Base-by-base conservation (phyloP, 2,888 invertebrate genomes). In the Dorcus hopei region DNA sequence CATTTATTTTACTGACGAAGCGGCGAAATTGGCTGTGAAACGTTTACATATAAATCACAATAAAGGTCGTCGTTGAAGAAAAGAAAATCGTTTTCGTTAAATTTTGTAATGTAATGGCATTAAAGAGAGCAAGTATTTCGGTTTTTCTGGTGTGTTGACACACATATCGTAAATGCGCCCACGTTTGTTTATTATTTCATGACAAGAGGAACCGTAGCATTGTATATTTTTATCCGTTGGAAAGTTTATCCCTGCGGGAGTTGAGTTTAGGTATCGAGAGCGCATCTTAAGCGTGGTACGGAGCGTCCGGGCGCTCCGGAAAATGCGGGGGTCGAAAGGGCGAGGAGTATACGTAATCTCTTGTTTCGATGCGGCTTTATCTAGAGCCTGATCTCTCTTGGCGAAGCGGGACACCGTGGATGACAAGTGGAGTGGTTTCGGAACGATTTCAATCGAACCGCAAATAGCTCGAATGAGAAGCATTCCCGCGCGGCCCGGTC, bases 381-480 rank as follows among this genome's bases (percentile, higher is more conserved):
- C 74, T 72, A 60, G 58, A 66, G 69, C 69, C 65, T 72, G 72
- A 74, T 74, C 72, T 72, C 64, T 63, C 63, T 62, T 65, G 63
- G 65, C 67, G 65, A 65, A 65, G 61, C 63, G 62, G 65, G 61
- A 64, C 69, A 68, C 69, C 68, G 68, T 67, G 70, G 71, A 72
- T 74, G 75, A 73, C 74, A 75, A 74, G 70, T 71, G 69, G 68
- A 72, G 72, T 73, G 71, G 73, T 72, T 76, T 74, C 73, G 70
- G 70, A 75, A 71, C 72, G 72, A 74, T 74, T 74, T 73, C 74
- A 74, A 74, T 75, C 72, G 74, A 74, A 75, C 71, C 72, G 74
- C 74, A 74, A 74, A 75, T 70, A 73, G 65, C 56, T 50, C 48
- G 58, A 58, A 64, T 67, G 63, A 62, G 64, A 56, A 48, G 51